Base-by-base conservation (phyloP, 2,888 invertebrate species). In the Philereme vetulata region DNA sequence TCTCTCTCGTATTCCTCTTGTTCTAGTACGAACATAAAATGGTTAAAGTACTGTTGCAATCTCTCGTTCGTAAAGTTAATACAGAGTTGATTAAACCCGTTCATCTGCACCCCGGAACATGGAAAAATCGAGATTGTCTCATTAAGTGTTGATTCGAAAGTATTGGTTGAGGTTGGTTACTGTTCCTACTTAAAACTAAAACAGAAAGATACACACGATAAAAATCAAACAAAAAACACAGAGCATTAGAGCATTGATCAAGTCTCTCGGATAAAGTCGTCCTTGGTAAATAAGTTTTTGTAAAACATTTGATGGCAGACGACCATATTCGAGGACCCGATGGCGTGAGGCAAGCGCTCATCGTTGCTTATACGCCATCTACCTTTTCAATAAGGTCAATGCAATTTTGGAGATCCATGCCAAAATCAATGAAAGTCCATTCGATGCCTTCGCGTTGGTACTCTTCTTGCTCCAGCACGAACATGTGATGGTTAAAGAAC, bases 401-500 rank as follows among this genome's bases (percentile, higher is more conserved):
- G 95, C 98, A 98, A 89, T 97, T 96, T 85, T 96, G 95, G 90
- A 98, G 95, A 92, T 98, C 98, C 96, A 98, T 97, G 93, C 98
- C 98, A 93, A 98, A 98, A 94, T 98, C 98, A 93, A 98, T 98
- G 94, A 98, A 98, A 80, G 95, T 95, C 98, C 98, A 98, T 85
- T 97, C 94, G 93, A 98, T 98, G 89, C 98, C 98, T 92, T 98
- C 98, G 80, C 94, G 94, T 89, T 97, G 96, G 94, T 98, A 98
- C 86, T 98, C 98, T 93, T 98, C 98, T 95, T 98, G 98, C 93
- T 98, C 98, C 85, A 98, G 94, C 75, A 98, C 97, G 93, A 98
- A 98, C 98, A 98, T 98, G 95, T 98, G 97, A 90, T 98, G 98
- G 94, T 98, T 98, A 96, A 98, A 98, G 95, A 98, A 98, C 93